Percentiles rank a stretch among this genome's conserved stretches.
Evolutionary conservation across 2,113 vertebrate genomes (phyloP).

Genomic region (Otolemur garnettii): DNA sequence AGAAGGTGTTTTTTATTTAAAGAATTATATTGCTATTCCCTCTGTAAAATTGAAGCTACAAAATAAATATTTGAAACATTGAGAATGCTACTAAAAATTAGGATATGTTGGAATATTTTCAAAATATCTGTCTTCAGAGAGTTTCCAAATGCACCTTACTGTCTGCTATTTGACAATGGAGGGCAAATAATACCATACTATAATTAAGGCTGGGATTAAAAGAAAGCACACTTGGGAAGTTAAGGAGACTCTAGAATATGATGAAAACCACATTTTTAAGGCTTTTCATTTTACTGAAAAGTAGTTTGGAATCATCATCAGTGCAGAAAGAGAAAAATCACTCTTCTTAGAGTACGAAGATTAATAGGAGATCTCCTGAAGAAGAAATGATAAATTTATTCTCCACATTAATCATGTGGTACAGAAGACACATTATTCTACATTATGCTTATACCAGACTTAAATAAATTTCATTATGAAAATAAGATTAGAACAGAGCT

Average conservation of each 20-base stretch:
- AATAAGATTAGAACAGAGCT: constrained; percentile 84
- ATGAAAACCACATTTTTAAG: constrained; percentile 81
- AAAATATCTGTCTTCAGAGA: background rate
- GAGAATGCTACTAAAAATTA: background rate
- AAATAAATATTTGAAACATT: background rate
- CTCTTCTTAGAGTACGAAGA: constrained; percentile 80
- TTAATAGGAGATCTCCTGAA: constrained; percentile 83
- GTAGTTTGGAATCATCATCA: constrained; percentile 86
- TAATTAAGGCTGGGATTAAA: constrained; percentile 58
- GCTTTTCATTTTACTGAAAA: constrained; percentile 82
- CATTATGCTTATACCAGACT: constrained; percentile 86
- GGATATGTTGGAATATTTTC: background rate
- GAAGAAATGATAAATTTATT: constrained; percentile 86
- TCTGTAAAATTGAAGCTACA: background rate
- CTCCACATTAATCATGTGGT: constrained; percentile 81
- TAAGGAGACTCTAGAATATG: constrained; percentile 49
- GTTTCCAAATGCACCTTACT: background rate
- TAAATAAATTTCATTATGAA: constrained; percentile 88
- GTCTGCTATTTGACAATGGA: background rate
- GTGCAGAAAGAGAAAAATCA: constrained; percentile 80
- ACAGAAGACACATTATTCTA: constrained; percentile 84
- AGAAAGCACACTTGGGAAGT: constrained; percentile 13
- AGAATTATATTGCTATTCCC: background rate
- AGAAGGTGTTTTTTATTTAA: background rate
- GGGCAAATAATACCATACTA: background rate